Evolutionary conservation across 2,113 vertebrate genomes (phyloP).

Genomic region (Erpornis zantholeuca): DNA sequence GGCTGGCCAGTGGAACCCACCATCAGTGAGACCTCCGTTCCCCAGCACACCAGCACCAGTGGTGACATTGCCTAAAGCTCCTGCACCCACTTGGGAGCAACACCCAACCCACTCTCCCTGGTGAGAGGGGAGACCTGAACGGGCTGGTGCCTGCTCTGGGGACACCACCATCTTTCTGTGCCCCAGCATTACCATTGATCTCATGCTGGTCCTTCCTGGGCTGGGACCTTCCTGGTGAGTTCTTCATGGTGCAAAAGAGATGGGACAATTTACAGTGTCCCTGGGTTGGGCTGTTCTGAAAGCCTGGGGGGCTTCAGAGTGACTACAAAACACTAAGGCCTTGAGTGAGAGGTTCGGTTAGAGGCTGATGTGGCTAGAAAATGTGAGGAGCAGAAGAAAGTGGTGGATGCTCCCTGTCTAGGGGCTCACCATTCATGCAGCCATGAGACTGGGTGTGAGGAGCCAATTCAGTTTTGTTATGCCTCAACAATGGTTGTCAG

Average conservation of each 20-base stretch:
- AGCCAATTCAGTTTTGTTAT: background rate
- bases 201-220: background rate
- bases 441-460: background rate
- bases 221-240: background rate
- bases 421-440: background rate
- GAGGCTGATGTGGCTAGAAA: background rate
- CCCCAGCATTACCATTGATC: background rate
- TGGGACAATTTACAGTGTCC: rapidly evolving
- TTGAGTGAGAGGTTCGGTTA: background rate
- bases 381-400: background rate
- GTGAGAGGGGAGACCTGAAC: background rate
- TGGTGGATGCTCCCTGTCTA: background rate
- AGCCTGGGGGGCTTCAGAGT: background rate
- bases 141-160: too few relatives aligned
- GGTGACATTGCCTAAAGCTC: background rate
- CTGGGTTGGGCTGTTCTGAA: background rate
- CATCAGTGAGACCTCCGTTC: background rate
- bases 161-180: background rate
- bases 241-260: background rate
- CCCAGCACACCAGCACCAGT: rapidly evolving
- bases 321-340: background rate
- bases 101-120: background rate
- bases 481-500: background rate
- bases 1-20: background rate
- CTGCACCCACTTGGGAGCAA: rapidly evolving